Percentiles rank a stretch among this genome's conserved stretches.
These are phyloP conservation scores for Muscidifurax raptorellus DNA, from an alignment of 1,140 invertebrate species.

Conservation along the genomic window DNA sequence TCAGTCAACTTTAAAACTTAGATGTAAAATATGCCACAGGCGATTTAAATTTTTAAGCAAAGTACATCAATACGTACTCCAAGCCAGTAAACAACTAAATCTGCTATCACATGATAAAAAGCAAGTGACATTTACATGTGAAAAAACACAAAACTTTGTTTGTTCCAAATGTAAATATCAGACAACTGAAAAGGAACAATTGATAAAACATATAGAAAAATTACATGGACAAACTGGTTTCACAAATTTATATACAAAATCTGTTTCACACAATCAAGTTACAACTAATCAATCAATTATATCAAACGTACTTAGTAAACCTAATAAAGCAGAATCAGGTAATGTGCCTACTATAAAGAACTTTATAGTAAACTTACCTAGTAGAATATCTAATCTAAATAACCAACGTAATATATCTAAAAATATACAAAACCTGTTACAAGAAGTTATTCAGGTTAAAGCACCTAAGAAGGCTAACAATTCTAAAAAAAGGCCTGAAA, in stretches of 20 bases:
- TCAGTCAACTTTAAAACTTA: background rate
- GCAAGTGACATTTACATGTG: background rate
- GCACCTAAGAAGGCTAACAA: background rate
- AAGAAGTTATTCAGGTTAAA: background rate
- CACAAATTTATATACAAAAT: too few species aligned
- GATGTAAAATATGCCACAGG: background rate
- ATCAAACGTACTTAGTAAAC: too few species aligned
- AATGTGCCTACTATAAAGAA: too few species aligned
- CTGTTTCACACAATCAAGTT: too few species aligned
- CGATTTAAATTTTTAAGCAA: background rate
- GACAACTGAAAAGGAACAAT: background rate
- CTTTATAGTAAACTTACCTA: background rate
- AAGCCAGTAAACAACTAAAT: background rate
- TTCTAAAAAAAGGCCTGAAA: background rate
- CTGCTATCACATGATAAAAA: background rate
- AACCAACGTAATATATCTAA: too few species aligned
- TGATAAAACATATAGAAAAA: background rate
- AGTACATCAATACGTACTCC: background rate
- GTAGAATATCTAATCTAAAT: background rate
- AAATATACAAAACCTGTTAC: too few species aligned
- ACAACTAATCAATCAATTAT: too few species aligned
- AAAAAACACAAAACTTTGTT: background rate
- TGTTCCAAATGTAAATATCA: conserved; percentile 7
- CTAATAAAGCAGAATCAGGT: too few species aligned
- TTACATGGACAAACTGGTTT: background rate